Evolutionary conservation across 2,888 invertebrate species (phyloP), one percentile per base, ranked within the genome.

Genomic region (Limnephilus marmoratus): DNA sequence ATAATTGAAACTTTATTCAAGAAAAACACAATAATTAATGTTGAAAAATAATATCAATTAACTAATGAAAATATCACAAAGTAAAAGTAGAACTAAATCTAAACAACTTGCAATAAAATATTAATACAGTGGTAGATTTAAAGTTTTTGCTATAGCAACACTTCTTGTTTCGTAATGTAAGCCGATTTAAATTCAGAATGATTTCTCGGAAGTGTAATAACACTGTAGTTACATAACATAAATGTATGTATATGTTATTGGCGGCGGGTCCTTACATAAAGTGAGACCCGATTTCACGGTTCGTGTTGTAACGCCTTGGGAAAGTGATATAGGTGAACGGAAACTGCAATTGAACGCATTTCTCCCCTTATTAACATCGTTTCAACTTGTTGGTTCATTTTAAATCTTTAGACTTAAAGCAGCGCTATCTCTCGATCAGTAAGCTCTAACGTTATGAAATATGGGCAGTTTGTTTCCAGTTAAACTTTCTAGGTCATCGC

Each of bases 181-280:
- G 68, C 68, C 68, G 68, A 68, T 68, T 68, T 68, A 68, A 68
- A 68, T 68, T 68, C 68, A 68, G 68, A 68, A 68, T 68, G 68
- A 68, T 68, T 68, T 68, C 68, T 68, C 68, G 68, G 53, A 68
- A 68, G 68, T 68, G 68, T 68, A n/a, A 68, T 24, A 68, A 68
- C 24, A 68, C 9, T 68, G 68, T 68, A 68, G 68, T 68, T 68
- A 68, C 68, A 68, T 68, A 24, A 68, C 24, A 68, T 68, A 53
- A 18, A 18, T 18, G 18, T 53, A 18, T 53, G 68, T 68, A 68
- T 68, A n/a, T 68, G 68, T 68, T 68, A 68, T 68, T 68, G 68
- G n/a, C 68, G 68, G 68, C 68, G n/a, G 68, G 7, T 68, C 68
- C 9, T 68, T 24, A 68, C 24, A 68, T 68, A 68, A 68, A 68